Percentiles rank a stretch among this genome's conserved stretches.
phyloP scores from a whole-genome alignment of 2,888 invertebrate genomes.

The Drosophila melanosoma region DNA sequence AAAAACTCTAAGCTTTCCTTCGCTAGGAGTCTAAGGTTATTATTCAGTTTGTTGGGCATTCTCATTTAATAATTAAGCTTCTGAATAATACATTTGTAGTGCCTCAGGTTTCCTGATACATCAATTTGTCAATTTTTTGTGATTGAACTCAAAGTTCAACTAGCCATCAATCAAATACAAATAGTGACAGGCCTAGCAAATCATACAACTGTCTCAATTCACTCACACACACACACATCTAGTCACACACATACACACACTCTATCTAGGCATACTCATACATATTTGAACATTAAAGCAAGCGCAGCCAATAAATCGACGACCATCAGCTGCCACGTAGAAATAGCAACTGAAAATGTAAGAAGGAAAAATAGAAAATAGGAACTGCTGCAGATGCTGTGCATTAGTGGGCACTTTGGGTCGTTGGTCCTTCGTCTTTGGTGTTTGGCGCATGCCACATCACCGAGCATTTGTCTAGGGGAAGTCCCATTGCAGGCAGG shows the following conservation, averaged over 20 bases:
- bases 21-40: background rate
- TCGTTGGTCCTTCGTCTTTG: slow-evolving; percentile 1
- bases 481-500: slow-evolving; percentile 35
- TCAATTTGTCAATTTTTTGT: background rate
- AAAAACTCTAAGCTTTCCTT: background rate
- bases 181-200: slow-evolving; percentile 12
- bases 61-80: background rate
- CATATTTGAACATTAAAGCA: slow-evolving; percentile 3
- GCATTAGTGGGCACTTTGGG: slow-evolving; percentile 19
- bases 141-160: background rate
- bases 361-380: slow-evolving; percentile 14
- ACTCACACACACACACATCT: slow-evolving; percentile 1
- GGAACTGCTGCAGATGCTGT: slow-evolving; percentile 45
- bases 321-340: slow-evolving; percentile 51
- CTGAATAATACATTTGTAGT: background rate
- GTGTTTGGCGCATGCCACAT: slow-evolving; percentile 57
- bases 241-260: slow-evolving; percentile 1
- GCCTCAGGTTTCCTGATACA: background rate
- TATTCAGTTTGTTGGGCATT: background rate
- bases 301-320: slow-evolving; percentile 44
- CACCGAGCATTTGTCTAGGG: slow-evolving; percentile 26
- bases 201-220: slow-evolving; percentile 23
- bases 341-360: slow-evolving; percentile 32
- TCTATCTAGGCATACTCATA: background rate
- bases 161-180: slow-evolving; percentile 9